Conservation (phyloP, 2,888 invertebrate species). For the Anoplius nigerrimus region DNA sequence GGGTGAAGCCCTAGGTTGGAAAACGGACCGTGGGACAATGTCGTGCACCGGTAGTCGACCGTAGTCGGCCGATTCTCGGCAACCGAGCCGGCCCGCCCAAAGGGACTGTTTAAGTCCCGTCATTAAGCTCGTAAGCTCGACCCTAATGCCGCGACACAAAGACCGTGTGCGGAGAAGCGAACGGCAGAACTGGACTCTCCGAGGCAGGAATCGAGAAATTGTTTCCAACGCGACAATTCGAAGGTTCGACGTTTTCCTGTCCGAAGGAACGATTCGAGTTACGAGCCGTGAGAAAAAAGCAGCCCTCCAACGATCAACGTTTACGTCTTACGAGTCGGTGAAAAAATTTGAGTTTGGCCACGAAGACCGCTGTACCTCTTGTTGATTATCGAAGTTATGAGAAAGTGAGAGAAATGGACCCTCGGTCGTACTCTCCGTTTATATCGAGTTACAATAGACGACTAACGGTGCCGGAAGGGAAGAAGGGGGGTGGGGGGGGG, state of each 20-base stretch:
- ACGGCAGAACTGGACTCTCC: constrained; percentile 1
- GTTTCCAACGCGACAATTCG: not conserved
- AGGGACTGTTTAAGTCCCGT: constrained; percentile 53
- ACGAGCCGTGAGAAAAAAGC: too few relatives aligned
- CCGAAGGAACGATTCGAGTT: not conserved
- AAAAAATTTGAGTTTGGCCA: too few relatives aligned
- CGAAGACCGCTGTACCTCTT: too few relatives aligned
- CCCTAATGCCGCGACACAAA: constrained; percentile 27
- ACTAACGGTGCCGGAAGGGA: too few relatives aligned
- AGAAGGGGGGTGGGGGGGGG: too few relatives aligned
- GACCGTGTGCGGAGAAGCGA: constrained; percentile 21
- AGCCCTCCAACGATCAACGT: too few relatives aligned
- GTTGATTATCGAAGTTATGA: too few relatives aligned
- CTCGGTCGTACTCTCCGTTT: too few relatives aligned
- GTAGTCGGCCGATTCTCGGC: constrained; percentile 35
- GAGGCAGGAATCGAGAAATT: constrained; percentile 3
- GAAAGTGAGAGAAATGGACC: too few relatives aligned
- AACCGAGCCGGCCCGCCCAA: constrained; percentile 36
- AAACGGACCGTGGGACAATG: constrained; percentile 4
- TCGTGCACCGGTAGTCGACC: not conserved
- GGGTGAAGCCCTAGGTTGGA: not conserved
- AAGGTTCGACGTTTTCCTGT: too few relatives aligned
- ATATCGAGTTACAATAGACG: too few relatives aligned
- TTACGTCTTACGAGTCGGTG: too few relatives aligned
- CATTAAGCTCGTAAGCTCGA: constrained; percentile 51